Percentiles rank a stretch among this genome's conserved stretches.
Evolutionary conservation across 2,113 vertebrate genomes (phyloP).

Genomic region (Rhabdomys dilectus): DNA sequence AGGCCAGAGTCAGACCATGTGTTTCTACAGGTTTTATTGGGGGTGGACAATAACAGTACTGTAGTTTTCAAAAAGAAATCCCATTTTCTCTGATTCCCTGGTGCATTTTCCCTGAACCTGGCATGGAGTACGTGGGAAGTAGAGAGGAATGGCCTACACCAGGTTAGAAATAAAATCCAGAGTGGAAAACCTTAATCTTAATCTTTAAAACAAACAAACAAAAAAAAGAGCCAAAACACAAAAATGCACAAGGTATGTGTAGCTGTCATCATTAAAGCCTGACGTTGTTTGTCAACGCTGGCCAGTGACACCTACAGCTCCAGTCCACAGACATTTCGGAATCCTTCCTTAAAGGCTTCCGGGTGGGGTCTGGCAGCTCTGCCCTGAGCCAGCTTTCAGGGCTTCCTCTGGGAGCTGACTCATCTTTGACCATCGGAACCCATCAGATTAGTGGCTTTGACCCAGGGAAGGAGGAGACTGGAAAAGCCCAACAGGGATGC

Average conservation of each 20-base stretch:
- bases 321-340: slow-evolving; percentile 73
- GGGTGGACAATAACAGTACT: slow-evolving; percentile 93
- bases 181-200: slow-evolving; percentile 77
- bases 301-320: slow-evolving; percentile 80
- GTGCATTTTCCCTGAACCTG: slow-evolving; percentile 94
- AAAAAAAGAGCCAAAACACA: slow-evolving; percentile 83
- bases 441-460: background rate
- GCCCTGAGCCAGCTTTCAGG: slow-evolving; percentile 12
- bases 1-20: background rate
- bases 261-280: slow-evolving; percentile 84
- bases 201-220: slow-evolving; percentile 70
- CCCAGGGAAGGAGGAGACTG: background rate
- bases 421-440: background rate
- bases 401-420: background rate
- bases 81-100: slow-evolving; percentile 91
- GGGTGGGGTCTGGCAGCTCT: slow-evolving; percentile 44
- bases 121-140: slow-evolving; percentile 92
- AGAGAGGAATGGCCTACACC: slow-evolving; percentile 88
- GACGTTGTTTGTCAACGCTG: slow-evolving; percentile 82
- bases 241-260: slow-evolving; percentile 85
- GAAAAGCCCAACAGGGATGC: background rate
- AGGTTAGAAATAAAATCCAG: slow-evolving; percentile 85
- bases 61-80: slow-evolving; percentile 92
- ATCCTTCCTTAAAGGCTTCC: slow-evolving; percentile 64
- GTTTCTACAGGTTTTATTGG: slow-evolving; percentile 93